Conservation (phyloP, 2,113 vertebrate species). For the Heterotis niloticus region DNA sequence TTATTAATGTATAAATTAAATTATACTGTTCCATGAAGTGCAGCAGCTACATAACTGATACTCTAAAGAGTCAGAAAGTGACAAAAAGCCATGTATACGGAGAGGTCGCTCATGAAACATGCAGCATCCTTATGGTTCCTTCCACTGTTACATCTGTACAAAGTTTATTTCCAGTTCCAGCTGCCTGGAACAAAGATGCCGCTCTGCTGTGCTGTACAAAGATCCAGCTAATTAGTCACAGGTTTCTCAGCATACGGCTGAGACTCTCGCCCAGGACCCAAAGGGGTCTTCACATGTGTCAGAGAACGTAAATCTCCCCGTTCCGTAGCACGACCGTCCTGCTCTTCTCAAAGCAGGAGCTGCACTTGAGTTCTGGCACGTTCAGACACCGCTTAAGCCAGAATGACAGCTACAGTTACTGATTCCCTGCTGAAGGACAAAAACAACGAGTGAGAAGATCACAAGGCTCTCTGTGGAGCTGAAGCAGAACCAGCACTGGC, state of each 20-base stretch:
- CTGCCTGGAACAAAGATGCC: conserved; percentile 6
- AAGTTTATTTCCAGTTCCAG: background rate
- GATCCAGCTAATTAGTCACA: conserved; percentile 1
- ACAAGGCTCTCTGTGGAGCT: background rate
- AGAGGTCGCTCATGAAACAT: too few species aligned
- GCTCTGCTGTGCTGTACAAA: background rate
- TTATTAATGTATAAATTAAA: too few species aligned
- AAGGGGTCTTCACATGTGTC: background rate
- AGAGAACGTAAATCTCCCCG: background rate
- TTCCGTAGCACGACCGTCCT: background rate
- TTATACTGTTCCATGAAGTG: too few species aligned
- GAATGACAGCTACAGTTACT: background rate
- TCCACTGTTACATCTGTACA: background rate
- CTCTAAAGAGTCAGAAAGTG: too few species aligned
- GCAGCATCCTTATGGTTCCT: background rate
- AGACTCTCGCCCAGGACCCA: background rate
- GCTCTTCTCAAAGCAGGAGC: background rate
- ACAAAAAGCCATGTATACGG: too few species aligned
- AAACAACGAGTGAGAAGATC: background rate
- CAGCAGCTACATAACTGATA: too few species aligned
- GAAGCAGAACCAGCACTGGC: too few species aligned
- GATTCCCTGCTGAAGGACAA: background rate
- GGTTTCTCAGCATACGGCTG: background rate
- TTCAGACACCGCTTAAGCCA: too few species aligned
- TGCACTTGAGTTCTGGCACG: background rate